These are phyloP conservation scores for Heliconius charithonia DNA, from an alignment of 2,888 invertebrate species.

Conservation along the genomic window DNA sequence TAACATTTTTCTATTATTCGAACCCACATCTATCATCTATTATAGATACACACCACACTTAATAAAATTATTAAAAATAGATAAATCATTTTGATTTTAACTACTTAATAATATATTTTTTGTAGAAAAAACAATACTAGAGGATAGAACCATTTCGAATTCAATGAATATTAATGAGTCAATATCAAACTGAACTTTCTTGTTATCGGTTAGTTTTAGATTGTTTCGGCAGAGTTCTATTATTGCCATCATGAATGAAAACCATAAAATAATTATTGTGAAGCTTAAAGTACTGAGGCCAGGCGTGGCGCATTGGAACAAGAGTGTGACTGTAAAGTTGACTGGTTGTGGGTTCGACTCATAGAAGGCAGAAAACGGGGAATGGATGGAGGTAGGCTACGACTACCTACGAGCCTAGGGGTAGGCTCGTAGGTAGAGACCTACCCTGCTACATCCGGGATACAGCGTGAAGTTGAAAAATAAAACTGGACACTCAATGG, in stretches of 20 bases:
- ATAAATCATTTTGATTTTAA: background rate
- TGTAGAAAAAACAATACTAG: background rate
- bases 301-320: background rate
- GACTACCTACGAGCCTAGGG: too few species aligned
- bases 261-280: background rate
- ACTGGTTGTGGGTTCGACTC: background rate
- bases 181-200: constrained; percentile 14
- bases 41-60: too few species aligned
- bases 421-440: too few species aligned
- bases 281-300: background rate
- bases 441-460: too few species aligned
- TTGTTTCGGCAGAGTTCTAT: constrained; percentile 11
- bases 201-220: background rate
- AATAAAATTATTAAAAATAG: background rate
- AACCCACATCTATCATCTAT: too few species aligned
- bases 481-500: too few species aligned
- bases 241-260: background rate
- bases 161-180: constrained; percentile 38
- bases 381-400: too few species aligned
- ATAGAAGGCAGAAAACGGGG: background rate
- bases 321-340: background rate
- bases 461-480: too few species aligned
- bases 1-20: too few species aligned
- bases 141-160: constrained; percentile 22
- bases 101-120: background rate